Evolutionary conservation across 2,797 vertebrate species (phyloP).

Genomic region (Malacoctenus gilli): DNA sequence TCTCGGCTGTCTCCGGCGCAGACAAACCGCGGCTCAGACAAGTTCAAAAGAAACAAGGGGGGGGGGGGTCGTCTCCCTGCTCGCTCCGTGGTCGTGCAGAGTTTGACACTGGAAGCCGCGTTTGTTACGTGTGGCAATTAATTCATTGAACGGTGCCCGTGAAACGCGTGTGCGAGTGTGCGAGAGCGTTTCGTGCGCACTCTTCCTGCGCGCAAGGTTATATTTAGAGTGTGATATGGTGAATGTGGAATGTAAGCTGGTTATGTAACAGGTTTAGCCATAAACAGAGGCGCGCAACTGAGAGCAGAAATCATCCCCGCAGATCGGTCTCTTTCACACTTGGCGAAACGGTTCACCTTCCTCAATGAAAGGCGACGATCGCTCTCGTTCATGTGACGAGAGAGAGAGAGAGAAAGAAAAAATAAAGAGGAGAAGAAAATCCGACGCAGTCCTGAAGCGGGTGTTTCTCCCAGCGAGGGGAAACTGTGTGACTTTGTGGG

Average conservation of each 20-base stretch:
- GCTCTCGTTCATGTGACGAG: no score
- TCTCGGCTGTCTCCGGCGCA: conserved; percentile 80
- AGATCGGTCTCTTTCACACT: conserved; percentile 38
- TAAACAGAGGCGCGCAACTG: conserved; percentile 86
- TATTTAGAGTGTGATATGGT: conserved; percentile 93
- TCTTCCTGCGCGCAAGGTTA: conserved; percentile 73
- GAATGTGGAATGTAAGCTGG: conserved; percentile 93
- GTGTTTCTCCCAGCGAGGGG: conserved; percentile 18
- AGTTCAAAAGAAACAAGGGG: conserved; percentile 86
- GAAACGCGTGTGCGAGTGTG: no score
- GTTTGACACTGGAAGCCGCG: no score
- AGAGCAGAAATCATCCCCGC: conserved; percentile 66
- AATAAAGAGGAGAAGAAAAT: no score
- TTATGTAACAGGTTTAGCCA: conserved; percentile 98
- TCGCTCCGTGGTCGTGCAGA: no score
- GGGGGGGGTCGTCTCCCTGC: conserved; percentile 50
- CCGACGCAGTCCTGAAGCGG: no score
- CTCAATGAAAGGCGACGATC: no score
- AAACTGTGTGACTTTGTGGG: conserved; percentile 70
- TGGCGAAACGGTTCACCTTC: conserved; percentile 7
- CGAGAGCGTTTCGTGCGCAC: conserved; percentile 15
- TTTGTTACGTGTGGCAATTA: conserved; percentile 37
- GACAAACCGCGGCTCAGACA: conserved; percentile 74
- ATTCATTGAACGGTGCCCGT: conserved; percentile 41
- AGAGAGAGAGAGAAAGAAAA: no score